Evolutionary conservation across 2,888 invertebrate species (phyloP), one percentile per base, ranked within the genome.

Genomic region (Tricholauxania praeusta): DNA sequence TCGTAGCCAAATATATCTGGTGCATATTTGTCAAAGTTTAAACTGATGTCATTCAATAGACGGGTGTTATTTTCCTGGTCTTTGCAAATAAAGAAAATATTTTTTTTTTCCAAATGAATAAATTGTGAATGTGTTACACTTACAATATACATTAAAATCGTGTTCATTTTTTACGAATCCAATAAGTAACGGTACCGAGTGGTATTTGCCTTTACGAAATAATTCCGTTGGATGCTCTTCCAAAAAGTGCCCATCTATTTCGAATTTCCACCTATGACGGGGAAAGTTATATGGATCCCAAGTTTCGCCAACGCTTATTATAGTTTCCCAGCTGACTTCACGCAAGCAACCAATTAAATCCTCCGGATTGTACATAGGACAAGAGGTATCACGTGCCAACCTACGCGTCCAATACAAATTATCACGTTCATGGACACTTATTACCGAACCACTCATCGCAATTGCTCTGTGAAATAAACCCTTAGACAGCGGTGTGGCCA

Each of bases 391-490:
- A 32, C 87, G 81, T 0, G 93, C 93, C 79, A 92, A 89, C 75
- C 89, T 90, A 53, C 88, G 87, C 0, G 92, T 91, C 75, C 92
- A 83, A 65, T 89, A 83, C 3, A 88, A 47, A 72, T 83, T 85
- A 0, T 89, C 89, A 0, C 90, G 85, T 3, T 88, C 86, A 77
- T 85, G 88, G 48, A 90, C 89, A 52, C 88, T 88, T 0, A 89
- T 86, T 0, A 89, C 88, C 0, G 92, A 89, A 1, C 91, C 92
- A 77, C 93, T 92, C 90, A 92, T 91, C 0, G 90, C 89, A 15
- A 93, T 91, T 0, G 89, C 93, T 53, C 90, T 89, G 80, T 93
- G 92, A 85, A 93, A 93, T 0, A 93, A 80, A 84, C 90, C 91
- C 82, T 85, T 86, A 0, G 91, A 90, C 88, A 92, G 89, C 0